Evolutionary conservation across 2,888 invertebrate genomes (phyloP), one percentile per base, ranked within the genome.

Genomic region (Dermolepida albohirtum): DNA sequence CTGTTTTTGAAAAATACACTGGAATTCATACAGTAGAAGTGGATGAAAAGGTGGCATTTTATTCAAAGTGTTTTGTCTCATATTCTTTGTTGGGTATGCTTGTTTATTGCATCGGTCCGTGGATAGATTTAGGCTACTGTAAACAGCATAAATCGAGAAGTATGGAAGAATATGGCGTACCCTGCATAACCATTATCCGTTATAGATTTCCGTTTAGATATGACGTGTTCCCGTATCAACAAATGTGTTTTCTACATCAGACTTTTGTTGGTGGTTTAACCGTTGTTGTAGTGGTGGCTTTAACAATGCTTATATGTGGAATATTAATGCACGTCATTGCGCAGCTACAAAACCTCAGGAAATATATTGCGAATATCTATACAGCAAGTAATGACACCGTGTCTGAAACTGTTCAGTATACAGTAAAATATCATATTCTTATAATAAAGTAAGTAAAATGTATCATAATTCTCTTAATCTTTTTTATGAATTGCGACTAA

Each of bases 391-490:
- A 44, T 11, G 62, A 47, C 14, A 43, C 51, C 7, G 11, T 39
- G 8, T 27, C 14, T 12, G 41, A 44, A n/a, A 64, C 66, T 44
- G 52, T 55, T 27, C 62, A 41, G n/a, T 73, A 70, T 52, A 66
- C 73, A 63, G 68, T 75, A 8, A 52, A 68, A 50, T 77, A 77
- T 50, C 77, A 78, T 64, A 72, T 69, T 17, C 73, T 71, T 11
- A 75, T 78, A 41, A 77, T 77, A n/a, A 68, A 72, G 78, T 78
- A 75, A 73, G 54, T 43, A n/a, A n/a, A n/a, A n/a, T n/a, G n/a
- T n/a, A n/a, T n/a, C n/a, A n/a, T n/a, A n/a, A n/a, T n/a, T n/a
- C n/a, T n/a, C n/a, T n/a, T n/a, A n/a, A n/a, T n/a, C n/a, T n/a
- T n/a, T n/a, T n/a, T n/a, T n/a, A n/a, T n/a, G n/a, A n/a, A n/a